Conservation (phyloP, 92 coral and sea anemone species). For the Parazoanthus darwini region DNA sequence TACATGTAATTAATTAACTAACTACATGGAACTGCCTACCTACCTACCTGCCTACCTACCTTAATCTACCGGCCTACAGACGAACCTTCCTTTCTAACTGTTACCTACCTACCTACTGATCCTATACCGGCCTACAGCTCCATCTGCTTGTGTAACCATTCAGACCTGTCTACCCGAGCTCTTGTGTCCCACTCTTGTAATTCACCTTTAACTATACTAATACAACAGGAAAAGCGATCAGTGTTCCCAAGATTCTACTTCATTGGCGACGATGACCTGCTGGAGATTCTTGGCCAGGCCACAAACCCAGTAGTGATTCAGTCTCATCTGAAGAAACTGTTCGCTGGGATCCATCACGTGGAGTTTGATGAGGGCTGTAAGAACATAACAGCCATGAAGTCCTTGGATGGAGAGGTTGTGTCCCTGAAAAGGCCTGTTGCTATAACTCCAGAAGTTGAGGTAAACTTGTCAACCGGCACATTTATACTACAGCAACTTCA, state of each 20-base stretch:
- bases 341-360: conserved; percentile 96
- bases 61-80: background rate
- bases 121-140: background rate
- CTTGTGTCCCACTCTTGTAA: background rate
- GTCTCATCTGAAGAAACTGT: conserved; percentile 94
- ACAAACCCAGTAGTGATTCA: conserved; percentile 95
- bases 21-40: background rate
- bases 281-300: conserved; percentile 97
- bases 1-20: background rate
- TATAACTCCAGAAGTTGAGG: conserved; percentile 98
- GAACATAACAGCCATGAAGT: conserved; percentile 92
- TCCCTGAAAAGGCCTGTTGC: conserved; percentile 84
- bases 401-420: conserved; percentile 92
- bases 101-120: background rate
- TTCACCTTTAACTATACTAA: background rate
- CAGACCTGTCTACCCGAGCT: background rate
- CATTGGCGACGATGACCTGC: conserved; percentile 91
- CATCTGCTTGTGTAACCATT: background rate
- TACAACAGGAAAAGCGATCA: conserved; percentile 87
- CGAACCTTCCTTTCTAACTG: background rate
- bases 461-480: conserved; percentile 20
- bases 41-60: background rate
- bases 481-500: background rate
- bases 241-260: conserved; percentile 96
- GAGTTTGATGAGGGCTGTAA: conserved; percentile 93